A percentile compares a stretch with the other conserved stretches of the same genome.
phyloP scores from a whole-genome alignment of 2,888 invertebrate species.

The Rotaria sp. region DNA sequence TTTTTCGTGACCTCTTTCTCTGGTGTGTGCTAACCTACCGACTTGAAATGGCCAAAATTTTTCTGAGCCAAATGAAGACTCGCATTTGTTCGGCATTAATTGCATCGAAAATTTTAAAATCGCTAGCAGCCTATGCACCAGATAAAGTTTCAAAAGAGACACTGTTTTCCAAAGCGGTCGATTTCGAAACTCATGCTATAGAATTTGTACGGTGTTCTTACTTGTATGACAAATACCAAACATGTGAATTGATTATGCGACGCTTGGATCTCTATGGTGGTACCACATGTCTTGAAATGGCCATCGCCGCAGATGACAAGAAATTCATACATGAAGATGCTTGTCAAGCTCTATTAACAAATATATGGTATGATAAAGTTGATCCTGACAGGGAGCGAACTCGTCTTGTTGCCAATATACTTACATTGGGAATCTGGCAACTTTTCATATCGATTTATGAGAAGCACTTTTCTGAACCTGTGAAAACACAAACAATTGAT shows the following conservation, averaged over 20 bases:
- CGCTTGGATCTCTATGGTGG: background rate
- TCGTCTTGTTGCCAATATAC: background rate
- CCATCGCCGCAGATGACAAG: background rate
- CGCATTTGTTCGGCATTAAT: background rate
- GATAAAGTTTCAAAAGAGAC: background rate
- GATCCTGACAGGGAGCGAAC: background rate
- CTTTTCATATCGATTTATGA: background rate
- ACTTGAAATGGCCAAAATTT: too few species aligned
- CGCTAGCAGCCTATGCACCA: background rate
- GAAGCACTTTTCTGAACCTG: background rate
- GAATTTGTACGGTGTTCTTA: background rate
- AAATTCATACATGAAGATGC: background rate
- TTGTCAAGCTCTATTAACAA: background rate
- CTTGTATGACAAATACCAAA: background rate
- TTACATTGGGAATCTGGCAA: background rate
- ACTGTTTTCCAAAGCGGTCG: background rate
- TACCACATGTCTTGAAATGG: background rate
- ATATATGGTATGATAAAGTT: background rate
- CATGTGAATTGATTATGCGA: background rate
- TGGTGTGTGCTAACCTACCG: background rate
- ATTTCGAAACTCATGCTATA: background rate
- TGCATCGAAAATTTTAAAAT: background rate
- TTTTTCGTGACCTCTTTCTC: background rate
- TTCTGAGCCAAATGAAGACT: background rate
- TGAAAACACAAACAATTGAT: background rate